These are phyloP conservation scores for Tipula vernalis DNA, from an alignment of 2,888 invertebrate species.

Conservation along the genomic window DNA sequence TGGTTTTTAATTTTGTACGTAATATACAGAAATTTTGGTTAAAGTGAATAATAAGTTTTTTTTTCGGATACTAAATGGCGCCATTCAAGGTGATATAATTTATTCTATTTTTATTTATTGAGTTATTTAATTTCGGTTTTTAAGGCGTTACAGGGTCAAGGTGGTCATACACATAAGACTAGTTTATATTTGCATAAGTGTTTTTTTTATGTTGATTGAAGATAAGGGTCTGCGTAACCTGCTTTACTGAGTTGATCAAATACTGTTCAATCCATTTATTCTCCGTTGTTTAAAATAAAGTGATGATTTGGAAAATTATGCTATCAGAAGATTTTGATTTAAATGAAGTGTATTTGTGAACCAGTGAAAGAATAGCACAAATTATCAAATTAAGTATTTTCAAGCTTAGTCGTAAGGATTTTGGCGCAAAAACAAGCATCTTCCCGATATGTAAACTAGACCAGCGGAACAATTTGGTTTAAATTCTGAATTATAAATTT, in stretches of 20 bases:
- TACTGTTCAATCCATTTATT: too few relatives aligned
- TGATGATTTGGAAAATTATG: too few relatives aligned
- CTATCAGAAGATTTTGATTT: too few relatives aligned
- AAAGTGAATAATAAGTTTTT: background rate
- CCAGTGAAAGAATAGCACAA: too few relatives aligned
- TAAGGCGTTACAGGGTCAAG: background rate
- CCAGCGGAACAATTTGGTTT: too few relatives aligned
- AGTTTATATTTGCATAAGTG: background rate
- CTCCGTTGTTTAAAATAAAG: too few relatives aligned
- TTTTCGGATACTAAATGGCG: conserved; percentile 6
- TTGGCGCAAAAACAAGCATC: too few relatives aligned
- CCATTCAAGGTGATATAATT: conserved; percentile 7
- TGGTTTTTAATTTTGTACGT: background rate
- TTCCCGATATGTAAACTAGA: too few relatives aligned
- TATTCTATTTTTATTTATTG: background rate
- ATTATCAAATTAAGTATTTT: too few relatives aligned
- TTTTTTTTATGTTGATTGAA: background rate
- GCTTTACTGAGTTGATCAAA: background rate
- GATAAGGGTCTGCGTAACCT: background rate
- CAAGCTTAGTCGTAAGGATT: too few relatives aligned
- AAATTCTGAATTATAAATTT: too few relatives aligned
- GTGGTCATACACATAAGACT: background rate
- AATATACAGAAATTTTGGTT: background rate
- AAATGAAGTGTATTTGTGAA: too few relatives aligned
- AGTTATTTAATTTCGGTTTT: background rate